phyloP scores from a whole-genome alignment of 2,888 invertebrate species.

The Pseudococcus viburni region DNA sequence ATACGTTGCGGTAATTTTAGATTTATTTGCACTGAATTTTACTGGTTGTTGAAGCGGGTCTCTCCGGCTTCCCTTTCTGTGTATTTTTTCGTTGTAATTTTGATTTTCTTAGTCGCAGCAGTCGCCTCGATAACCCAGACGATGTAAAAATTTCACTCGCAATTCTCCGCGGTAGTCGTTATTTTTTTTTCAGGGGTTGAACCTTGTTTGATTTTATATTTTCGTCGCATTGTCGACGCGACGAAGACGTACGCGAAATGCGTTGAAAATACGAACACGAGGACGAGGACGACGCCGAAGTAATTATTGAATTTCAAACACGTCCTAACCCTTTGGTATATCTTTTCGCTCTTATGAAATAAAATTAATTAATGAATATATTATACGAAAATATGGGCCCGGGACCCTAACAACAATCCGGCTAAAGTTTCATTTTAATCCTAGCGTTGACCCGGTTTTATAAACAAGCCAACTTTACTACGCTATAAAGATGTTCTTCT shows the following conservation, averaged over 20 bases:
- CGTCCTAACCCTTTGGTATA: slow-evolving; percentile 43
- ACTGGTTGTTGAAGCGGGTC: neutral
- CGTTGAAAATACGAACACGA: slow-evolving; percentile 21
- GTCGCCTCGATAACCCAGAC: neutral
- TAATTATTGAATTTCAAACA: slow-evolving; percentile 47
- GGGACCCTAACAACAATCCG: slow-evolving; percentile 33
- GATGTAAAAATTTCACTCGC: neutral
- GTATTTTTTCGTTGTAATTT: slow-evolving; percentile 32
- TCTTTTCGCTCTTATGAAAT: slow-evolving; percentile 28
- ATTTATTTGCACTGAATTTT: slow-evolving; percentile 52
- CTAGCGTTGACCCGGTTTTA: slow-evolving; percentile 31
- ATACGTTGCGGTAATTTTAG: slow-evolving; percentile 54
- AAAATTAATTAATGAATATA: slow-evolving; percentile 49
- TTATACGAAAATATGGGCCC: slow-evolving; percentile 34
- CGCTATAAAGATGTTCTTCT: slow-evolving; percentile 1
- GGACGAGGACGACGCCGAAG: slow-evolving; percentile 18
- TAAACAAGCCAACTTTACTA: slow-evolving; percentile 17
- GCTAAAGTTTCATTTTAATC: slow-evolving; percentile 43
- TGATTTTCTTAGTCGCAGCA: slow-evolving; percentile 13
- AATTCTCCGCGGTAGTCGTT: neutral
- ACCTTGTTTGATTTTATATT: slow-evolving; percentile 14
- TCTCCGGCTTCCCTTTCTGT: neutral
- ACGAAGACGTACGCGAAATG: neutral
- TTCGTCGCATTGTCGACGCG: slow-evolving; percentile 9
- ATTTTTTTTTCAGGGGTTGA: neutral